A percentile compares a stretch with the other conserved stretches of the same genome.
Conservation (phyloP, 2,797 vertebrate species). For the Labeo calbasu region DNA sequence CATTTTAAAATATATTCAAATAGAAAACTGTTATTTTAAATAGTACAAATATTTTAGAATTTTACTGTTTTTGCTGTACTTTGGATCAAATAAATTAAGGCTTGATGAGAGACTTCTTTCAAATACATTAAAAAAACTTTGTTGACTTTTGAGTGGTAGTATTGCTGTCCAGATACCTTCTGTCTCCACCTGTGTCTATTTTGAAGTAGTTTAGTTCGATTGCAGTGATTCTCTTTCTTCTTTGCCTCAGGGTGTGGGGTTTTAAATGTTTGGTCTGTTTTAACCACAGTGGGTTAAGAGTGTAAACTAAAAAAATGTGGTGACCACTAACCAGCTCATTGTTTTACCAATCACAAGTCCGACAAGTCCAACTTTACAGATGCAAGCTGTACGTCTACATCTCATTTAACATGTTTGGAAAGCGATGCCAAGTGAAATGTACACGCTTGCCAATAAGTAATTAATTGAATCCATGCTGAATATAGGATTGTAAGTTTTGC, state of each 20-base stretch:
- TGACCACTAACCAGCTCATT: constrained; percentile 20
- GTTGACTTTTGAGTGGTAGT: not conserved
- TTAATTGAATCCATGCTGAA: constrained; percentile 41
- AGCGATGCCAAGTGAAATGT: constrained; percentile 17
- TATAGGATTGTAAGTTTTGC: constrained; percentile 56
- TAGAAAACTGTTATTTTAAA: not conserved
- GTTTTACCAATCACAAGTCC: constrained; percentile 23
- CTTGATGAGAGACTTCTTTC: not conserved
- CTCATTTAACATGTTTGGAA: constrained; percentile 6
- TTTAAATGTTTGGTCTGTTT: constrained; percentile 19
- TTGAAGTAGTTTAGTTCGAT: constrained; percentile 3
- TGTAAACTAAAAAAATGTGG: not conserved
- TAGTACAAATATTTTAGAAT: too few relatives aligned
- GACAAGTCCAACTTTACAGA: constrained; percentile 17
- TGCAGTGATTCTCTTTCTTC: not conserved
- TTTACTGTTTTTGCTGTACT: too few relatives aligned
- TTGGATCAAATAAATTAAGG: not conserved
- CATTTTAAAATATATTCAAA: not conserved
- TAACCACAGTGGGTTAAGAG: constrained; percentile 9
- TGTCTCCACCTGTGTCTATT: not conserved
- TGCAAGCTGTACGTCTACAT: not conserved
- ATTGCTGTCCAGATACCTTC: not conserved
- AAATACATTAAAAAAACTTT: not conserved
- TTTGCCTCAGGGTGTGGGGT: constrained; percentile 5
- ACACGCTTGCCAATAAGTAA: constrained; percentile 11